Base-by-base conservation (phyloP, 2,113 vertebrate species). In the Nyctereutes procyonoides region DNA sequence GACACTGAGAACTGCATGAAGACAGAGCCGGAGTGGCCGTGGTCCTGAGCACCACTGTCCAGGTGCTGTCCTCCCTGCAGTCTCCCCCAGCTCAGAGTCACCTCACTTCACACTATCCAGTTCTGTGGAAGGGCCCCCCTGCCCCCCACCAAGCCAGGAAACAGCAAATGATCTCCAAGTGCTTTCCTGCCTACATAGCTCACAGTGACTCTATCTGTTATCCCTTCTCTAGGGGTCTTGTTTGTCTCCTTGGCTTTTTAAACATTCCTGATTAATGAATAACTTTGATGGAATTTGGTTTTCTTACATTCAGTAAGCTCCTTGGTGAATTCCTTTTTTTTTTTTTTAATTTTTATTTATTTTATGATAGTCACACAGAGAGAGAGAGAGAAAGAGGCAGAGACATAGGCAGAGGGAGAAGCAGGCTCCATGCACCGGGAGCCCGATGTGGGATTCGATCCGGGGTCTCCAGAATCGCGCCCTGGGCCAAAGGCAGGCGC, bases 261-360 rank as follows among this genome's bases (percentile, higher is more conserved):
- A 20, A 71, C 43, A 9, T 74, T 85, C 14, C 14, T n/a, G 35
- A 51, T 88, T 53, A 87, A 60, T 86, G 82, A 85, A 8, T 69
- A 81, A 85, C 63, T 88, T 85, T 14, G 22, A 19, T 82, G 60
- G 28, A 88, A 30, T 30, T 85, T 65, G 77, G 48, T 77, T 96
- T 94, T 86, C 74, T 90, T 56, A 20, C 53, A 58, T 76, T 38
- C n/a, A 60, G 17, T 56, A 83, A 77, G 56, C 84, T 81, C 35
- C 74, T 69, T 56, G 51, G 32, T 56, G 51, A 58, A 56, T 58
- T 79, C 30, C 53, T 88, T n/a, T n/a, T n/a, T n/a, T n/a, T n/a
- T n/a, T n/a, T n/a, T n/a, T n/a, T n/a, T n/a, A n/a, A n/a, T n/a
- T n/a, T n/a, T n/a, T n/a, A n/a, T n/a, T n/a, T n/a, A n/a, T n/a